A percentile compares a stretch with the other conserved stretches of the same genome.
phyloP scores from a whole-genome alignment of 2,888 invertebrate genomes.

The Chrysodeixis includens region DNA sequence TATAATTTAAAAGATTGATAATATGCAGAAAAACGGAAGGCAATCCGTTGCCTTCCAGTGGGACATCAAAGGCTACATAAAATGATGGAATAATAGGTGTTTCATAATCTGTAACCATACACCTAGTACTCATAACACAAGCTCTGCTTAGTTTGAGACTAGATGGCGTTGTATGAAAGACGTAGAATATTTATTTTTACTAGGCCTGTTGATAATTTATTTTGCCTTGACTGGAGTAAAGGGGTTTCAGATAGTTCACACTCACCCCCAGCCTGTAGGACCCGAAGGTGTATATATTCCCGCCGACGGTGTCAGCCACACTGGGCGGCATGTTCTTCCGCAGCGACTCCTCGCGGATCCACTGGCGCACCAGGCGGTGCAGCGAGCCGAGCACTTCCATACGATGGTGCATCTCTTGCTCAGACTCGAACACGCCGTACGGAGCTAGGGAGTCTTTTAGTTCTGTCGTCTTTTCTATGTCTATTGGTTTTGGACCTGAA shows the following conservation, averaged over 20 bases:
- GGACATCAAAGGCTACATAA: no score
- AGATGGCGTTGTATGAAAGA: no score
- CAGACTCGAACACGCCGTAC: slow-evolving; percentile 96
- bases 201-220: no score
- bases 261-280: slow-evolving; percentile 97
- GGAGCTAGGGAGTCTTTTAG: slow-evolving; percentile 94
- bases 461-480: slow-evolving; percentile 93
- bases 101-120: no score
- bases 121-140: no score
- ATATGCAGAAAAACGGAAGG: no score
- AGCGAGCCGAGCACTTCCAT: slow-evolving; percentile 95
- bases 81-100: no score
- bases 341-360: slow-evolving; percentile 97
- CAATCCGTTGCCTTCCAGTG: no score
- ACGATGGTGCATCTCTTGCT: slow-evolving; percentile 96
- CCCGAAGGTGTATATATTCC: slow-evolving; percentile 99
- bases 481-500: slow-evolving; percentile 93
- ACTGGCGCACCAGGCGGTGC: slow-evolving; percentile 96
- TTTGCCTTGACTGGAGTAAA: no score
- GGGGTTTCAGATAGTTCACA: slow-evolving; percentile 29
- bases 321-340: slow-evolving; percentile 97
- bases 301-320: slow-evolving; percentile 97
- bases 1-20: no score
- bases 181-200: no score
- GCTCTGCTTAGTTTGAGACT: no score